Evolutionary conservation across 1,140 invertebrate species (phyloP), one percentile per base, ranked within the genome.

Genomic region (Ephestia elutella): DNA sequence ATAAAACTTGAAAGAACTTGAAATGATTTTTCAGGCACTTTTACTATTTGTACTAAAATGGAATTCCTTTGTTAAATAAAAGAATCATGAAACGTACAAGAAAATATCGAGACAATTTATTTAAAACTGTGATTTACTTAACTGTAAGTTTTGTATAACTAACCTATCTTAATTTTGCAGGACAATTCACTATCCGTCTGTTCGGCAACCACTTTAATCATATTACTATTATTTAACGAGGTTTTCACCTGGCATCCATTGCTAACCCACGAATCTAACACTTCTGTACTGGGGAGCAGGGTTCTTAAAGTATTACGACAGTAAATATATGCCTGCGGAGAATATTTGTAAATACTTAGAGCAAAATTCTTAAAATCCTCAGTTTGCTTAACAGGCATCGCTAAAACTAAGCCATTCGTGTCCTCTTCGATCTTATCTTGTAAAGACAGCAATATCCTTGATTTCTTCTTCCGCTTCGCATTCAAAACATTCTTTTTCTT

Each of bases 361-460:
- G 86, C 78, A 60, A 88, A 86, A 61, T 85, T 86, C 60, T 86
- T 88, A 25, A 87, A 71, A 38, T 88, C 86, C 13, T 86, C 82
- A 2, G 86, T 86, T 21, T 88, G 82, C 62, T 75, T 72, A 15
- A 78, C 78, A 0, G 86, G 86, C 86, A 88, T 88, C 0, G 84
- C 82, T 44, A 88, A 57, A 13, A 88, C 82, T 54, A 87, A 53
- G 2, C 83, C 85, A 19, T 77, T 86, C 5, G 77, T 77, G 48
- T 88, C 86, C 49, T 88, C 86, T 49, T 78, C 78, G n/a, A 88
- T 85, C 66, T 86, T 88, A 65, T 88, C 86, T 57, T 86, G 83
- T 54, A 86, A 65, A 3, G 83, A 80, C n/a, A 86, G 57, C 4
- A 86, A 54, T 54, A 88, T 86, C 51, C 78, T 71, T 0, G 81